Conservation (phyloP, 2,888 invertebrate species). For the Nesidiocoris tenuis region DNA sequence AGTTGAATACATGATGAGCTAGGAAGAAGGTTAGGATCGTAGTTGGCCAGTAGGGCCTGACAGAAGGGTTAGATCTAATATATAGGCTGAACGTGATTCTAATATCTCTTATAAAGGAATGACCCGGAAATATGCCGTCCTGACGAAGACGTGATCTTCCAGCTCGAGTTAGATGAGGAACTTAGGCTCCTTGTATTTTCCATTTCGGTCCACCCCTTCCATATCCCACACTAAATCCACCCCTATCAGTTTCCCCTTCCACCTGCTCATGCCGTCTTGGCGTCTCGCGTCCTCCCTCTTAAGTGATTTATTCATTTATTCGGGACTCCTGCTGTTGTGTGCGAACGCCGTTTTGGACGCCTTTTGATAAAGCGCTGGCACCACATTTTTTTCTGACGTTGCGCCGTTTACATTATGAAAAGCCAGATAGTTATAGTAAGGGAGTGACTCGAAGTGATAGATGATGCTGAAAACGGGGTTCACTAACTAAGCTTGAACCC, state of each 20-base stretch:
- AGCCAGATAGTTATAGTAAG: not conserved
- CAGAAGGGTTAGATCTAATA: not conserved
- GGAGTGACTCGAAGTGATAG: too few relatives aligned
- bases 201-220: not conserved
- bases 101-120: conserved; percentile 36
- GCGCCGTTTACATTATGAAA: not conserved
- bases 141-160: conserved; percentile 17
- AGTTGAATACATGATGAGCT: not conserved
- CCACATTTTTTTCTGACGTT: not conserved
- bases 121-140: conserved; percentile 32
- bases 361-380: not conserved
- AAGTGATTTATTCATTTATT: conserved; percentile 35
- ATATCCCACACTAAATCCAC: not conserved
- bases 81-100: conserved; percentile 39
- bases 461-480: too few relatives aligned
- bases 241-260: too few relatives aligned
- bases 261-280: not conserved
- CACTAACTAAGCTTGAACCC: too few relatives aligned
- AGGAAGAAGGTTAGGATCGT: not conserved
- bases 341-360: conserved; percentile 10
- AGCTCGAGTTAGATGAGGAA: not conserved
- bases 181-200: not conserved
- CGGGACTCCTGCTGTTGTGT: conserved; percentile 20
- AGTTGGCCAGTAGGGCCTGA: not conserved
- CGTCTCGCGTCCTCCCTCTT: not conserved